These are phyloP conservation scores for Taxidea taxus DNA, from an alignment of 2,113 vertebrate species.

Conservation along the genomic window DNA sequence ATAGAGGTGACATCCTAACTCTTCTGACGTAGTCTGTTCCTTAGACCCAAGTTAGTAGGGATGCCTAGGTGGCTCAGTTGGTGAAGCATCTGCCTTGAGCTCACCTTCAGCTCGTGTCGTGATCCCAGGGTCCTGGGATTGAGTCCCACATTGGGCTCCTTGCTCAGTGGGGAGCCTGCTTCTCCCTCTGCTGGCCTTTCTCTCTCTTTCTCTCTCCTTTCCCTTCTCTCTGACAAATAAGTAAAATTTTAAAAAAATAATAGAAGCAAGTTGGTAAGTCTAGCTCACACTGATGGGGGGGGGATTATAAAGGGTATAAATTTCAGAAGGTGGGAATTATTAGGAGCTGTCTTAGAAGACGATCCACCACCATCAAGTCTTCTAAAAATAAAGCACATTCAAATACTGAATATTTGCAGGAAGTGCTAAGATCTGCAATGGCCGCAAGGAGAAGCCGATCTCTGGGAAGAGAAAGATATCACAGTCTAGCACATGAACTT, in stretches of 20 bases:
- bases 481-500: neutral
- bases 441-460: neutral
- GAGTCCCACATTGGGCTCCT: no score
- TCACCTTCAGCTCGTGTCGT: no score
- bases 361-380: neutral
- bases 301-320: neutral
- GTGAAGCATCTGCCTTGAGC: no score
- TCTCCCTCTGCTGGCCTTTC: no score
- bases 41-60: neutral
- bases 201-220: no score
- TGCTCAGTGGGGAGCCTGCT: no score
- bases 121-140: no score
- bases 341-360: neutral
- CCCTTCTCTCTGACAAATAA: no score
- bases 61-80: no score
- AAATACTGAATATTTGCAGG: neutral
- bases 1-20: no score
- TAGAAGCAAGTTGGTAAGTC: neutral
- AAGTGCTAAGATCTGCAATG: neutral
- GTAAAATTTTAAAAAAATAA: no score
- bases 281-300: neutral
- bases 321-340: fast-evolving
- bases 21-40: neutral
- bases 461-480: neutral
- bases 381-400: neutral